Evolutionary conservation across 2,888 invertebrate species (phyloP).

Genomic region (Cosmorhoe ocellata): DNA sequence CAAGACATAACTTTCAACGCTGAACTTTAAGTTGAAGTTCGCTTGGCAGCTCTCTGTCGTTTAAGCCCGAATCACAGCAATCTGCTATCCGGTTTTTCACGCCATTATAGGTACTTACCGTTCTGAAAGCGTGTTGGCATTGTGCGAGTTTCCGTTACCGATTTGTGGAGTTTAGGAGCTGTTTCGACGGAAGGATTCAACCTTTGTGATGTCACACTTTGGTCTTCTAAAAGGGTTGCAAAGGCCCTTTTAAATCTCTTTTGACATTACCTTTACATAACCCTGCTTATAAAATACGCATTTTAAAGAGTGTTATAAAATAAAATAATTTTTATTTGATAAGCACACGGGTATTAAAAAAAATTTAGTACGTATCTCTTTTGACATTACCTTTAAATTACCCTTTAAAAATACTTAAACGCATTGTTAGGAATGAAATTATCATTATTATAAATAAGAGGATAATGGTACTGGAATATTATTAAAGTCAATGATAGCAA

Average conservation of each 20-base stretch:
- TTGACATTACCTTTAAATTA: too few species aligned
- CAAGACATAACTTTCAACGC: background rate
- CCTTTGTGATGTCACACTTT: conserved; percentile 14
- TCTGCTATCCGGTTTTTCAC: conserved; percentile 23
- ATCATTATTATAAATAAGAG: too few species aligned
- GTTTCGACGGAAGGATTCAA: conserved; percentile 12
- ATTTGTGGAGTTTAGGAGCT: conserved; percentile 14
- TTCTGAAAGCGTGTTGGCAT: conserved; percentile 21
- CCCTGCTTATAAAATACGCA: too few species aligned
- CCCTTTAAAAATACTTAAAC: too few species aligned
- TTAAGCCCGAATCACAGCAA: background rate
- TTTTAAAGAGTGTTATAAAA: too few species aligned
- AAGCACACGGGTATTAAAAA: too few species aligned
- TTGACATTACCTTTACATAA: too few species aligned
- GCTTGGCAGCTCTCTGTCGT: background rate
- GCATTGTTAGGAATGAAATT: too few species aligned
- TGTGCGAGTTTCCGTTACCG: conserved; percentile 27
- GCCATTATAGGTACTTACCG: conserved; percentile 18
- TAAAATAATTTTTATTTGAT: too few species aligned
- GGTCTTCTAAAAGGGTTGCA: background rate
- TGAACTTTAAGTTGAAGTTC: background rate
- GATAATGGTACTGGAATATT: too few species aligned
- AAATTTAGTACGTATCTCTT: too few species aligned
- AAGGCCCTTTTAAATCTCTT: background rate
- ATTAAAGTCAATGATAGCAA: too few species aligned